Evolutionary conservation across 2,113 vertebrate species (phyloP).

Genomic region (Picathartes gymnocephalus): DNA sequence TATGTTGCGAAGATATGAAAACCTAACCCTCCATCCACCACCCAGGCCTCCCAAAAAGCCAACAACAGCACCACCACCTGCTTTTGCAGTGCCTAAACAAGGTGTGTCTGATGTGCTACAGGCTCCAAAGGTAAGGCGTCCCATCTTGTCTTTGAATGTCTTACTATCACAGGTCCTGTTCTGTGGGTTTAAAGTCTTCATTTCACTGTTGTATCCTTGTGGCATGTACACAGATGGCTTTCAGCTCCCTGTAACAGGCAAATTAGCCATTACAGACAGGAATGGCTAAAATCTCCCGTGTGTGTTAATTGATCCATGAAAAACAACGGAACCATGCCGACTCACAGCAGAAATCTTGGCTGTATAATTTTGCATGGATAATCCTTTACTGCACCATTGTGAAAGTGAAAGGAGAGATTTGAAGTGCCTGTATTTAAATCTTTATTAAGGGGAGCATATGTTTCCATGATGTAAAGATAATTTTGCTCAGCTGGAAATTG

Average conservation of each 20-base stretch:
- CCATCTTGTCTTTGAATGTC: not conserved
- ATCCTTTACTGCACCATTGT: not conserved
- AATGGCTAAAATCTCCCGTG: not conserved
- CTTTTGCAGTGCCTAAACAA: not conserved
- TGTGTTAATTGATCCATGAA: conserved; percentile 30
- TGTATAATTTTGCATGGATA: not conserved
- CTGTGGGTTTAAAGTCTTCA: not conserved
- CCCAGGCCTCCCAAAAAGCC: conserved; percentile 84
- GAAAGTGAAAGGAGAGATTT: not conserved
- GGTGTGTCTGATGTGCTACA: not conserved
- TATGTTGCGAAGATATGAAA: conserved; percentile 79
- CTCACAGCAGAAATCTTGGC: conserved; percentile 20
- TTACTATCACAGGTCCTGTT: not conserved
- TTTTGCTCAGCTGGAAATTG: conserved; percentile 25
- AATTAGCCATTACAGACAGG: conserved; percentile 13
- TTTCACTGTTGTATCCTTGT: not conserved
- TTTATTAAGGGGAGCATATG: conserved; percentile 4
- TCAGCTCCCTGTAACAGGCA: not conserved
- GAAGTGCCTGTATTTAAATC: not conserved
- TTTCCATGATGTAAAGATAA: not conserved
- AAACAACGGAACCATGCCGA: not conserved
- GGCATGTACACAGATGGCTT: conserved; percentile 23
- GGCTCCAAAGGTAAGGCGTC: conserved; percentile 61
- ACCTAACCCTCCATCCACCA: conserved; percentile 70
- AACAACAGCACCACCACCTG: not conserved